Base-by-base conservation (phyloP, 2,797 vertebrate genomes). In the Onychomys torridus region DNA sequence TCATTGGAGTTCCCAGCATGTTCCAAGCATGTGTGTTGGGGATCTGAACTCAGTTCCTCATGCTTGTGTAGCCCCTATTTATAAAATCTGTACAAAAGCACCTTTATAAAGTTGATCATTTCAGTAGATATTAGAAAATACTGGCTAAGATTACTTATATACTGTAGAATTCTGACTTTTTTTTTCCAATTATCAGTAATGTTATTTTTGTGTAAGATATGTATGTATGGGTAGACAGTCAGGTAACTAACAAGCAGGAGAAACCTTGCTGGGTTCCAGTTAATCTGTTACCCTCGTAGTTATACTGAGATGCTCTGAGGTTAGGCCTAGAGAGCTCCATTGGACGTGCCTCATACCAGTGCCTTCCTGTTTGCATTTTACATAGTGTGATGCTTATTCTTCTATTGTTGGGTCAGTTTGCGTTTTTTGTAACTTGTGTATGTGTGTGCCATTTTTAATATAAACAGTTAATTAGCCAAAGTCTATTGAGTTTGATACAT, bases 71-170 rank as follows among this genome's bases (percentile, higher is more conserved):
- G 8, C 2, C 17, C 37, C 10, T 19, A 46, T 46, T 90, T 92
- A 82, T 63, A 63, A 52, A 67, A 75, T 46, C 69, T 89, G 63
- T 83, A 63, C 43, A 81, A 83, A 89, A 93, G 10, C 59, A 55
- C 37, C 32, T 91, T 9, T 89, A 12, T 27, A 37, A 55, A 84
- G 43, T 82, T 92, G 17, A 71, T 89, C 17, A 69, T 93, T 94
- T 96, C 91, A 93, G 55, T 83, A 79, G 75, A 87, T 32, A 89
- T n/a, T 88, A 88, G 57, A 92, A 63, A 94, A 77, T 91, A 73
- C 40, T 91, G 79, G 11, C 87, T 27, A 91, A 65, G 6, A 67
- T 46, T 73, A 23, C 55, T 21, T 27, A 19, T 73, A 25, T 46
- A 52, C 40, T 94, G 32, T 61, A n/a, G 89, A 96, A 49, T 81